Conservation (phyloP, 2,113 vertebrate species). For the Callionymus lyra region DNA sequence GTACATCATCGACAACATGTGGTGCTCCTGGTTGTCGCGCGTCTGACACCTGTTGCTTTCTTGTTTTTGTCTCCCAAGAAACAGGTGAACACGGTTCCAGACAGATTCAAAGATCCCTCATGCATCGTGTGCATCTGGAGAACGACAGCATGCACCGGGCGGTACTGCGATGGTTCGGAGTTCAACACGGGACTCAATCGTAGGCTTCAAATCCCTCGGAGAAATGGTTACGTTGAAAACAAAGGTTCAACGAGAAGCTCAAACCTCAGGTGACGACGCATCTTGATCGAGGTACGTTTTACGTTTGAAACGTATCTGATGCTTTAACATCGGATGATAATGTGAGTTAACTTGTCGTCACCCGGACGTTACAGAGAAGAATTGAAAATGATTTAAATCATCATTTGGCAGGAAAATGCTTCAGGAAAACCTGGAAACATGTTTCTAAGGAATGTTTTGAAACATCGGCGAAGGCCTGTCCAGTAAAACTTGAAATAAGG, state of each 20-base stretch:
- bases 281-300: too few species aligned
- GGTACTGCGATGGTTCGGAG: conserved; percentile 62
- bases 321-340: too few species aligned
- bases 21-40: conserved; percentile 43
- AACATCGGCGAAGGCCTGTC: conserved; percentile 3
- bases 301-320: too few species aligned
- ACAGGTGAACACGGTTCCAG: conserved; percentile 54
- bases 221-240: too few species aligned
- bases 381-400: too few species aligned
- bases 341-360: too few species aligned
- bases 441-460: conserved; percentile 22
- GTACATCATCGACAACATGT: conserved; percentile 60
- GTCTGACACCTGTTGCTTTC: conserved; percentile 67
- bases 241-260: too few species aligned
- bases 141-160: conserved; percentile 58
- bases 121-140: conserved; percentile 59
- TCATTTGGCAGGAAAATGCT: conserved; percentile 30
- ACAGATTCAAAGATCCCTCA: conserved; percentile 48
- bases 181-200: conserved; percentile 31
- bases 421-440: conserved; percentile 3
- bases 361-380: too few species aligned
- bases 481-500: conserved; percentile 4
- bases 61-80: conserved; percentile 65
- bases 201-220: too few species aligned
- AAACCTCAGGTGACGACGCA: too few species aligned